phyloP scores from a whole-genome alignment of 2,888 invertebrate genomes.

The Caenorhabditis drosophilae region DNA sequence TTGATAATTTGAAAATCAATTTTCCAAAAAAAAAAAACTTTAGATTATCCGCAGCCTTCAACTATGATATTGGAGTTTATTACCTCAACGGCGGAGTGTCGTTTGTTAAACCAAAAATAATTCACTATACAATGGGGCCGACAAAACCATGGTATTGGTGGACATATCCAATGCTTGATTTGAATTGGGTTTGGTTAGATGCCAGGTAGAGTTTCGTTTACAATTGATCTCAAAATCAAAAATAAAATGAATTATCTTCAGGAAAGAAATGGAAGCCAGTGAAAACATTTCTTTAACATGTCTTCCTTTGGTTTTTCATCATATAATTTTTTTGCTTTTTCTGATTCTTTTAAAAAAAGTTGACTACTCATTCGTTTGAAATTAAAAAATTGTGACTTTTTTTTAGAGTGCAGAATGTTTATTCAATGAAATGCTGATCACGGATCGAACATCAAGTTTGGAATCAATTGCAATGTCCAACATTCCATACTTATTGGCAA shows the following conservation, averaged over 20 bases:
- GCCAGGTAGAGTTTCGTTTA: conserved; percentile 28
- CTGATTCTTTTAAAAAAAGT: neutral
- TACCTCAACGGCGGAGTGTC: conserved; percentile 53
- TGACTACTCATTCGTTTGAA: too few relatives aligned
- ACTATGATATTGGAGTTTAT: conserved; percentile 64
- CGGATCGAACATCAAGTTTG: too few relatives aligned
- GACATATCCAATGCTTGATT: conserved; percentile 59
- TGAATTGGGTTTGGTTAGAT: conserved; percentile 56
- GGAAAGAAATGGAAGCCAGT: neutral
- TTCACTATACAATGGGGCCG: conserved; percentile 62
- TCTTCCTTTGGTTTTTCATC: neutral
- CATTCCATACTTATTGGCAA: too few relatives aligned
- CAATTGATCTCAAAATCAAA: neutral
- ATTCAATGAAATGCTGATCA: too few relatives aligned
- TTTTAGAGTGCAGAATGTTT: neutral
- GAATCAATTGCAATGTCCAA: too few relatives aligned
- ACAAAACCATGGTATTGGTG: conserved; percentile 65
- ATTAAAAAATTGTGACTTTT: neutral
- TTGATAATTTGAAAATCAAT: too few relatives aligned
- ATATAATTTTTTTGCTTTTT: neutral
- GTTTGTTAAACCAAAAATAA: conserved; percentile 54
- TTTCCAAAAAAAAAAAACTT: too few relatives aligned
- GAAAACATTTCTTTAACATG: neutral
- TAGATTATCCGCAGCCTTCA: conserved; percentile 53
- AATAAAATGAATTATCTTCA: neutral